Evolutionary conservation across 2,888 invertebrate genomes (phyloP).

Genomic region (Metopia argyrocephala): DNA sequence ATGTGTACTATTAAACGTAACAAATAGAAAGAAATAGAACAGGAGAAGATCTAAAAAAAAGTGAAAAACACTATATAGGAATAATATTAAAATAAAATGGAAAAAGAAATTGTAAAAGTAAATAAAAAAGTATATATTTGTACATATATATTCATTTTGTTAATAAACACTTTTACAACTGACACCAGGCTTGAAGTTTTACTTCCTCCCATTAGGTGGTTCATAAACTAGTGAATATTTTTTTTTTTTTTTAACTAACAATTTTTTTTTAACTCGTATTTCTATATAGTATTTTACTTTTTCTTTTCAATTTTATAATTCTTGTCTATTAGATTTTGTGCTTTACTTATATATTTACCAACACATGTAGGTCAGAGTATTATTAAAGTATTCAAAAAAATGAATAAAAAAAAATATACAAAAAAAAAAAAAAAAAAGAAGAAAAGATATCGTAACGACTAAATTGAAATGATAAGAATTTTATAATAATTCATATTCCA

Average conservation of each 20-base stretch:
- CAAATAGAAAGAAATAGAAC: neutral
- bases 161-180: conserved; percentile 47
- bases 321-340: conserved; percentile 40
- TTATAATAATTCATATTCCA: conserved; percentile 22
- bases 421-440: conserved; percentile 1
- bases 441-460: too few species aligned
- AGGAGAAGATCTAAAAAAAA: too few species aligned
- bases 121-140: conserved; percentile 9
- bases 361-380: conserved; percentile 39
- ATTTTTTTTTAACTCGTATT: neutral
- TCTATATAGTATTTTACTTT: neutral
- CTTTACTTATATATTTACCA: neutral
- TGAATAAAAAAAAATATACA: neutral
- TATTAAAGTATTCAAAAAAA: conserved; percentile 12
- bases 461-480: neutral
- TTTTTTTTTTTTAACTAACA: neutral
- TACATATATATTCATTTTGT: conserved; percentile 42
- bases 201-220: conserved; percentile 6
- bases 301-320: conserved; percentile 12
- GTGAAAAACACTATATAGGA: too few species aligned
- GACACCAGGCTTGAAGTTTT: conserved; percentile 39
- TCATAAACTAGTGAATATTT: neutral
- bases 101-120: conserved; percentile 12
- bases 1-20: conserved; percentile 32
- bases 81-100: neutral